Base-by-base conservation (phyloP, 2,888 invertebrate species). In the Cremastinae sp. region DNA sequence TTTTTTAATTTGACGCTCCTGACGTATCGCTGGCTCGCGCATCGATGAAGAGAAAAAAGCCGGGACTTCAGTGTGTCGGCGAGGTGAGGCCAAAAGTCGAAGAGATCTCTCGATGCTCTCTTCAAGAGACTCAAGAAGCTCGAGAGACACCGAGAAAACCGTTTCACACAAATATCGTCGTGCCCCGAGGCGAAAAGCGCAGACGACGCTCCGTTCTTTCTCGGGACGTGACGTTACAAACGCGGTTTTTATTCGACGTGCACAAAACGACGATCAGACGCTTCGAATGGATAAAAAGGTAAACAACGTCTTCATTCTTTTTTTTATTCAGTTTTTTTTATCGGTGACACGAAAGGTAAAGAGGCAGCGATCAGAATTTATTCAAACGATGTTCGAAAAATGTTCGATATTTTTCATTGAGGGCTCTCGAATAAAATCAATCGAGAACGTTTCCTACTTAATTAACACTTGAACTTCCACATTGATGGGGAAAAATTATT, bases 171-270 rank as follows among this genome's bases (percentile, higher is more conserved):
- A 16, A 66, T 28, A 18, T 18, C 10, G 1, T 64, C 65, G 20
- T 56, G 18, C 56, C 56, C 47, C 37, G 56, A 37, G 66, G 66
- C 56, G 43, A 58, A 20, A 66, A 55, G 37, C 56, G 56, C 56
- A 45, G 20, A 12, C 22, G 56, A 37, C 16, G 20, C 41, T 47
- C 49, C 39, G 49, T n/a, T 65, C 56, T 41, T 28, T 55, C 41
- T 20, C 7, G 35, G 47, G 8, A 43, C 51, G 69, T 53, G 74
- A 62, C 43, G 43, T 45, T 45, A 43, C 28, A 43, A 53, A 43
- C 12, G 53, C 43, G 53, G 51, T n/a, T n/a, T n/a, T 53, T 58
- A 39, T 39, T 56, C 56, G 37, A 49, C 28, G 56, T 51, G n/a
- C n/a, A n/a, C n/a, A 39, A 41, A 41, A 59, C 51, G 59, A 51